Base-by-base conservation (phyloP, 1,140 invertebrate genomes). In the Diploscapter pachys region DNA sequence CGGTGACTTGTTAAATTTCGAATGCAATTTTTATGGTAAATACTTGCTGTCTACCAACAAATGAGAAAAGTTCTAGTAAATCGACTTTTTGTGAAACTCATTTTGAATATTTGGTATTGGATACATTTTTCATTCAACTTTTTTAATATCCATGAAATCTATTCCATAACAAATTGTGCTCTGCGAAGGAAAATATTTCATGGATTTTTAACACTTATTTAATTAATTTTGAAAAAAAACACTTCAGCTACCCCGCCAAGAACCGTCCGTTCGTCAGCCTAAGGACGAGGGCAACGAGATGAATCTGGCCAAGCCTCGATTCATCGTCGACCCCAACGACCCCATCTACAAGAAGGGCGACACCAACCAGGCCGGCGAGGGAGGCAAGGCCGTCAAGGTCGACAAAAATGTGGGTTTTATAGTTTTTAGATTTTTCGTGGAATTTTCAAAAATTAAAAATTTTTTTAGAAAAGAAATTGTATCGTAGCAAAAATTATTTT, bases 261-360 rank as follows among this genome's bases (percentile, higher is more conserved):
- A 61, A 51, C 55, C 59, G 3, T 56, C 62, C 63, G 63, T 66
- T 31, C 31, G 31, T 8, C 62, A 75, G 54, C 67, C 31, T 31
- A 31, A 31, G 31, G 31, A 31, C 31, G 31, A 31, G 31, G 31
- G 31, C 31, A 31, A 31, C 9, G 64, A 81, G 11, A 71, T 59
- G 31, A 74, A 64, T 55, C 51, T 69, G 73, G 55, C 83, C 76
- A 51, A 81, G 78, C 70, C 74, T 4, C 80, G 71, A 48, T 61
- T 71, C 11, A 66, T 79, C 9, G 78, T 84, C 52, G 83, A 85
- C 76, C 51, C 68, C n/a, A 83, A 85, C 63, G 75, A 76, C 31
- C 83, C 83, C 4, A 85, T 85, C 61, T 85, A 85, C 71, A 85
- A 85, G 59, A 81, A 81, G 57, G 84, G 81, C 31, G 83, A 85